Evolutionary conservation across 2,888 invertebrate genomes (phyloP), one percentile per base, ranked within the genome.

Genomic region (Melinopterus prodromus): DNA sequence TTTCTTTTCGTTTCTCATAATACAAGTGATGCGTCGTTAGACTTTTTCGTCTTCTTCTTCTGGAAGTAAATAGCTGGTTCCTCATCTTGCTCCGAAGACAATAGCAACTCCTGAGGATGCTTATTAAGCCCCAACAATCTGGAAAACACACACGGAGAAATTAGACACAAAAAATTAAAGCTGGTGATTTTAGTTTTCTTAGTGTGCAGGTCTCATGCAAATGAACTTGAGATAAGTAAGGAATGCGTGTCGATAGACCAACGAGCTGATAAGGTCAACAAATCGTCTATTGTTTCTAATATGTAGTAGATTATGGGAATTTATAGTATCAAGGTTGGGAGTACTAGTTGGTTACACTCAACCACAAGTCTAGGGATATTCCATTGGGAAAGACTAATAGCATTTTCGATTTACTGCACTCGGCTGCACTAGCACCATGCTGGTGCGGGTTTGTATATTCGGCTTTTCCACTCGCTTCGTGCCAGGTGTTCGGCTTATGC

Each of bases 81-180:
- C 71, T 90, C 90, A 9, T 88, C 87, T 38, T 89, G 87, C 38
- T 88, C 88, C 6, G 86, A 86, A 12, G 88, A 87, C 16, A 90
- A 85, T 70, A 89, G 86, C 78, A 89, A 88, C 79, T 90, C 89
- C 16, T 88, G 87, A 6, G 89, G 89, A 70, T 87, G 86, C 83
- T 89, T 90, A 76, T 88, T 86, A 83, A 88, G 87, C 77, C 89
- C 88, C 83, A 90, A 88, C 79, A 90, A 86, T 84, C 90, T 91
- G 87, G 4, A 87, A 86, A 26, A 26, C 26, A 26, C 26, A 26
- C 26, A 26, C 26, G 26, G 2, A 26, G 3, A 26, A 26, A 26
- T 26, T 26, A 26, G 26, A 26, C 3, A 26, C 1, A 26, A 26
- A 26, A 26, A 26, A 26, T 26, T 26, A 26, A 26, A 26, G 5